Evolutionary conservation across 1,140 invertebrate genomes (phyloP), one percentile per base, ranked within the genome.

Genomic region (Eriocheir sinensis): DNA sequence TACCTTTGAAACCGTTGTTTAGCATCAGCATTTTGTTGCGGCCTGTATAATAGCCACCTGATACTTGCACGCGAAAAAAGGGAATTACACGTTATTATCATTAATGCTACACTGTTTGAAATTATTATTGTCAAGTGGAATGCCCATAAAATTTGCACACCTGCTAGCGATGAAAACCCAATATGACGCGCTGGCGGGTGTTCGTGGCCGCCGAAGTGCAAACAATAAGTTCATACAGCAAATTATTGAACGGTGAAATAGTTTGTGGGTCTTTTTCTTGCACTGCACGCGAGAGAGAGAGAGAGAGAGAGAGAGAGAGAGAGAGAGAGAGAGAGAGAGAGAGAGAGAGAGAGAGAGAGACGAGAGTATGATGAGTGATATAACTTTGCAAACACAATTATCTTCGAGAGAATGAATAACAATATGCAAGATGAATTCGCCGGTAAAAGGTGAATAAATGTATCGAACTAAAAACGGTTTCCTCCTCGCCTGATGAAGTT

Each of bases 241-340:
- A 27, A 72, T 72, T n/a, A 72, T 72, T 72, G 27, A 72, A 72
- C 12, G 60, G n/a, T 72, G 48, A 72, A 72, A 0, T 72, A 72
- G 60, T 72, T 1, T 72, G 60, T n/a, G 27, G 60, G 60, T n/a
- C 27, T 53, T 53, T 53, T 53, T 53, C 12, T 53, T 9, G n/a
- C 21, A n/a, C 27, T n/a, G n/a, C 27, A 72, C 27, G 60, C 27
- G 48, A 53, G 2, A 1, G 48, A 53, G 8, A 53, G 44, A 85
- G 44, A 48, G 44, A 48, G 44, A 48, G 40, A 36, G 83, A 40
- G 83, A 40, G 83, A 85, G 40, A 36, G 83, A 36, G 83, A 32
- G 32, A 34, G 83, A 85, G 83, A 40, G 83, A 40, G 40, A 85
- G 83, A 34, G 81, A 83, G 81, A 32, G 81, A 83, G 81, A 83